Conservation (phyloP, 2,113 vertebrate genomes). For the Oreocharis arfaki region DNA sequence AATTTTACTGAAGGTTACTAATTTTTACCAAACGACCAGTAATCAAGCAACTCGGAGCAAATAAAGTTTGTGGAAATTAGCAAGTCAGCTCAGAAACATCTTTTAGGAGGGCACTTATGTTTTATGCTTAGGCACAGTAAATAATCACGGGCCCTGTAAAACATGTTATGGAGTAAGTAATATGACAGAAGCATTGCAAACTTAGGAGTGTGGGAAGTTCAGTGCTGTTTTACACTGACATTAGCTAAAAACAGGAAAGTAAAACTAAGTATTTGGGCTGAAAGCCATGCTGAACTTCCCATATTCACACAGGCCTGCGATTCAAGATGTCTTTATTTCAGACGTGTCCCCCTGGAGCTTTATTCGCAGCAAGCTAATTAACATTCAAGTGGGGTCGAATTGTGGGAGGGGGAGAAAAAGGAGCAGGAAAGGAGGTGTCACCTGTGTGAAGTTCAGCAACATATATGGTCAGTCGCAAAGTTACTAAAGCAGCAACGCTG, state of each 20-base stretch:
- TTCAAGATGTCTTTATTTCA: slow-evolving; percentile 65
- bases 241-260: slow-evolving; percentile 14
- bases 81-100: slow-evolving; percentile 40
- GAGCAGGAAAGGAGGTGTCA: slow-evolving; percentile 26
- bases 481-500: slow-evolving; percentile 2
- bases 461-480: slow-evolving; percentile 6
- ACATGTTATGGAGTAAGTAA: slow-evolving; percentile 22
- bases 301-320: slow-evolving; percentile 28
- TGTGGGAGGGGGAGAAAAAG: slow-evolving; percentile 8
- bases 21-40: slow-evolving; percentile 6
- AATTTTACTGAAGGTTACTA: not conserved
- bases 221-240: not conserved
- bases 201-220: not conserved
- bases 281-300: slow-evolving; percentile 34
- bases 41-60: slow-evolving; percentile 8
- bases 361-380: slow-evolving; percentile 64
- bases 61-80: slow-evolving; percentile 42
- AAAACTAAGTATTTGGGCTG: slow-evolving; percentile 40
- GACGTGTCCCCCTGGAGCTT: slow-evolving; percentile 38
- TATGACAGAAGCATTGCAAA: slow-evolving; percentile 7
- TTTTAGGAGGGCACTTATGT: slow-evolving; percentile 48
- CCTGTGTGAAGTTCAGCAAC: slow-evolving; percentile 44
- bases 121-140: slow-evolving; percentile 61
- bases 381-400: slow-evolving; percentile 54
- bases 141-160: slow-evolving; percentile 52